phyloP scores from a whole-genome alignment of 2,113 vertebrate genomes.

The Sapayoa aenigma region DNA sequence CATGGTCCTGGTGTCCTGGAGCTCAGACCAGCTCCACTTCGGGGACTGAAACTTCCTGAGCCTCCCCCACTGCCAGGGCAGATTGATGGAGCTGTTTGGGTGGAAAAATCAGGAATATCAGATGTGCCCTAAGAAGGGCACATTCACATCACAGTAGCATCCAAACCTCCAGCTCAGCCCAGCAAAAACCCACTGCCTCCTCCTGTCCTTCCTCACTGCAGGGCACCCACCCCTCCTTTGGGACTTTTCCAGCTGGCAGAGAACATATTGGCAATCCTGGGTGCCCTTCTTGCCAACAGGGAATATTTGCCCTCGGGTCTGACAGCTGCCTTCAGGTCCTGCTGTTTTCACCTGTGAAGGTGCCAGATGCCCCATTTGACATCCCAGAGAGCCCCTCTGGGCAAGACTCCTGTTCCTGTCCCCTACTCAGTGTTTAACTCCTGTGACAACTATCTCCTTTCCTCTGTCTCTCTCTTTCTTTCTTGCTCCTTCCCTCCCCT shows the following conservation, averaged over 20 bases:
- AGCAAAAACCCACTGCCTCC: neutral
- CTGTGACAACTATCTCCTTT: rapidly evolving
- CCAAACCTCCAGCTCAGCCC: neutral
- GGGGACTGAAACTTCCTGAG: neutral
- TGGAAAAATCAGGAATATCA: neutral
- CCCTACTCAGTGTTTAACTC: neutral
- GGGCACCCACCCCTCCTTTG: neutral
- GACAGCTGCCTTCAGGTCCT: neutral
- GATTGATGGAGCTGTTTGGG: neutral
- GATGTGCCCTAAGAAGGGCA: rapidly evolving
- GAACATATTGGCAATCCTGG: rapidly evolving
- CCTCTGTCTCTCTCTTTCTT: neutral
- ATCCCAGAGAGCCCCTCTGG: rapidly evolving
- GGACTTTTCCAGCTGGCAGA: neutral
- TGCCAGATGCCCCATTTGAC: rapidly evolving
- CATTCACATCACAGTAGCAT: neutral
- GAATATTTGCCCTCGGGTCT: neutral
- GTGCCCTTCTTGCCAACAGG: neutral
- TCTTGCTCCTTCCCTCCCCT: neutral
- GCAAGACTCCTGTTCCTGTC: neutral
- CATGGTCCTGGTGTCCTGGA: rapidly evolving
- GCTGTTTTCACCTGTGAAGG: neutral
- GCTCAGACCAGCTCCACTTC: neutral
- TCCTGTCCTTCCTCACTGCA: neutral
- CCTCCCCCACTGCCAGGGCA: rapidly evolving